A percentile compares a stretch with the other conserved stretches of the same genome.
These are phyloP conservation scores for Aradophagus sp. DNA, from an alignment of 1,140 invertebrate species.

Conservation along the genomic window DNA sequence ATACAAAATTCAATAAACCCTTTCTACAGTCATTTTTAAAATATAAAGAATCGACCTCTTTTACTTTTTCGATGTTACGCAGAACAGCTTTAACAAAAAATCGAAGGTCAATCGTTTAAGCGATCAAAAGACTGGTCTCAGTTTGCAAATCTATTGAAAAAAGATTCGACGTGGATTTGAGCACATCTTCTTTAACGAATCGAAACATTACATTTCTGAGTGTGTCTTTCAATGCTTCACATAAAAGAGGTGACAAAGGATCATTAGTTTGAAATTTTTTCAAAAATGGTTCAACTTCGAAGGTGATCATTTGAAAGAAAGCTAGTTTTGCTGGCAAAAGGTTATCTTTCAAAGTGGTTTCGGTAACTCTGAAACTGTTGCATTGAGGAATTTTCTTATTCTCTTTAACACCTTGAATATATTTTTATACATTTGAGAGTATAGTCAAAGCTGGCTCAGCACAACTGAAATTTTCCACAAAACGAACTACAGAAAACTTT, in stretches of 20 bases:
- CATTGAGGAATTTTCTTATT: conserved; percentile 15
- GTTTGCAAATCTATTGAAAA: conserved; percentile 2
- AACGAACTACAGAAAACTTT: too few species aligned
- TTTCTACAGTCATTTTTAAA: conserved; percentile 29
- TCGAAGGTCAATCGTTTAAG: conserved; percentile 1
- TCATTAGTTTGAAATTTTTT: conserved; percentile 36
- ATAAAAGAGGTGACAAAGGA: conserved; percentile 40
- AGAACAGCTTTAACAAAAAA: conserved; percentile 26
- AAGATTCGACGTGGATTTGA: conserved; percentile 1
- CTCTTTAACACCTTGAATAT: conserved; percentile 5
- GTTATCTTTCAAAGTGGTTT: conserved; percentile 21
- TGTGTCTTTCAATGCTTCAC: conserved; percentile 10
- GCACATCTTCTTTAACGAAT: conserved; percentile 19
- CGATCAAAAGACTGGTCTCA: neutral
- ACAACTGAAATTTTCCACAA: too few species aligned
- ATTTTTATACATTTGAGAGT: too few species aligned
- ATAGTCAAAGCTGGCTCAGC: too few species aligned
- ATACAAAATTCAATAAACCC: conserved; percentile 14
- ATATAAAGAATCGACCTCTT: conserved; percentile 15
- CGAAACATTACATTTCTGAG: conserved; percentile 10
- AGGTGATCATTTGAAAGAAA: conserved; percentile 40
- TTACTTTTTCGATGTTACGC: conserved; percentile 9
- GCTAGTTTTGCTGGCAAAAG: conserved; percentile 35
- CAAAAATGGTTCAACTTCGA: conserved; percentile 47
- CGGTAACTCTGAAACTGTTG: conserved; percentile 24